Evolutionary conservation across 2,888 invertebrate genomes (phyloP).

Genomic region (Hypomecis atomaria): DNA sequence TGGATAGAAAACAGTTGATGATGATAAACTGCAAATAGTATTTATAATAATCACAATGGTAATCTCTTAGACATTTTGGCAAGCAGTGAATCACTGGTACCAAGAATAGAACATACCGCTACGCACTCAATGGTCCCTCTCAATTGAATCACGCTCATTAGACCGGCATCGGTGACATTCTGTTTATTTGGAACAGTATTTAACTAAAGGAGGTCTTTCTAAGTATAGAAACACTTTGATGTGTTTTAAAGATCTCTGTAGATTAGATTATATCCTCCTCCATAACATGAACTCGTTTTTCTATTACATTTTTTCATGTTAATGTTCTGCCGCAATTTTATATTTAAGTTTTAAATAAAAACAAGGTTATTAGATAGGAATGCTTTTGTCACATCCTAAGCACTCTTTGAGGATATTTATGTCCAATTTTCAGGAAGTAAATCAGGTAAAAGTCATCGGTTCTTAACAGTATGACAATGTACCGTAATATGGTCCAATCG

Average conservation of each 20-base stretch:
- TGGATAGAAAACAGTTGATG: too few species aligned
- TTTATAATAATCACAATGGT: slow-evolving; percentile 33
- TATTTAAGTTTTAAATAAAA: too few species aligned
- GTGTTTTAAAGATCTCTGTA: background rate
- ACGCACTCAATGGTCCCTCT: slow-evolving; percentile 30
- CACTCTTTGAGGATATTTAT: too few species aligned
- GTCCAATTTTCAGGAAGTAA: too few species aligned
- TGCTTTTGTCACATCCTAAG: too few species aligned
- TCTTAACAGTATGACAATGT: too few species aligned
- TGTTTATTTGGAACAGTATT: slow-evolving; percentile 23
- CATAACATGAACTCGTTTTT: too few species aligned
- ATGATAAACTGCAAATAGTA: slow-evolving; percentile 6
- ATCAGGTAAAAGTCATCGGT: too few species aligned
- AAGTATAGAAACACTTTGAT: slow-evolving; percentile 4
- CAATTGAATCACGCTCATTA: slow-evolving; percentile 40
- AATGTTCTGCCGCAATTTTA: too few species aligned
- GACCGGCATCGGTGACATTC: slow-evolving; percentile 27
- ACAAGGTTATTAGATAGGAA: too few species aligned
- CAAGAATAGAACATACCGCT: slow-evolving; percentile 39
- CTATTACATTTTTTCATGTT: too few species aligned
- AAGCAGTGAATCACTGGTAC: slow-evolving; percentile 42
- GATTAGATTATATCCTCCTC: background rate
- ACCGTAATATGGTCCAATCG: too few species aligned
- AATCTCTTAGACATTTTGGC: slow-evolving; percentile 45
- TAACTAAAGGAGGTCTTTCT: slow-evolving; percentile 2